Evolutionary conservation across 2,888 invertebrate species (phyloP), one percentile per base, ranked within the genome.

Genomic region (Acrobasis repandana): DNA sequence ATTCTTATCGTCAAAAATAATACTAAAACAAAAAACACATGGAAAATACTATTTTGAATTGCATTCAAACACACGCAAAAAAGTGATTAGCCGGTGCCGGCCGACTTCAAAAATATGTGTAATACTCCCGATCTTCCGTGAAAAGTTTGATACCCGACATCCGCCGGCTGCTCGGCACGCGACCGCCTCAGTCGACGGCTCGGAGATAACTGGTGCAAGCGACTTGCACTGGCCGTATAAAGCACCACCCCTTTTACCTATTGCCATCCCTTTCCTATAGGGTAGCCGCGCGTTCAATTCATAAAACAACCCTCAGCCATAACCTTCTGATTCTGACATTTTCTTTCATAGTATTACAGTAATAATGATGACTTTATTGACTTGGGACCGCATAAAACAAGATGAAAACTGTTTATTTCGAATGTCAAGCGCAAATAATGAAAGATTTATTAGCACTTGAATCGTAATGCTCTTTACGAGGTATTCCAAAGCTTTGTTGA

Each of bases 61-160:
- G 82, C 83, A 83, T 83, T 82, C 72, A 79, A 33, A 77, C 81
- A 81, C 89, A 90, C 88, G 88, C 89, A 81, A 90, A 79, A 78
- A 77, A 85, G 88, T 83, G 83, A 88, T 90, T 89, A 89, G 77
- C 58, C 20, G 80, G 72, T 76, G 76, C 69, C 75, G 78, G 72
- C 79, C 76, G 80, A 80, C 79, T 82, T 77, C 68, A 67, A 74
- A 78, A 79, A 69, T 71, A 70, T 73, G 68, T 73, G 79, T 79
- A 85, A 81, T 79, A 81, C 85, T 83, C 76, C 75, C 81, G 82
- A 82, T 80, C 79, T 80, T 72, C 83, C 91, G 91, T 83, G 83
- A 90, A 91, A 91, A 91, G 91, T 91, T 91, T 90, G 73, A 71
- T 71, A 71, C 76, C 76, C 71, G 70, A 67, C 65, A 71, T 73